Evolutionary conservation across 2,888 invertebrate species (phyloP), one percentile per base, ranked within the genome.

Genomic region (Pseudoips prasinana): DNA sequence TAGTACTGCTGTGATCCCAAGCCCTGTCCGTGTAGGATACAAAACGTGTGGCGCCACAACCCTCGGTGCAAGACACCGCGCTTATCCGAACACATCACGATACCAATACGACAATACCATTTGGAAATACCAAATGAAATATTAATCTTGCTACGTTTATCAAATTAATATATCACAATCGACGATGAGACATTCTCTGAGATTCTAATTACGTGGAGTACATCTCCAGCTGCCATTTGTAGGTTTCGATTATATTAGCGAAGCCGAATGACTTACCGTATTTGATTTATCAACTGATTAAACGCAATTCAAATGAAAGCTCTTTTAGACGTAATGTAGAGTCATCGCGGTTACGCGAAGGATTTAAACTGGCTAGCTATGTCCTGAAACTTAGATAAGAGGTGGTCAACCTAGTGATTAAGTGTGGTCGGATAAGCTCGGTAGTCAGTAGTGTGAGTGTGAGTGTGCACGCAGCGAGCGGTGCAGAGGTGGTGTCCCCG

Each of bases 31-130:
- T 63, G 64, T 63, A 64, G n/a, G 63, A 57, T 47, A 54, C 46
- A 52, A 58, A 68, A 71, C 75, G 72, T 71, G 75, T 73, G 73
- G 67, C 73, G 77, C 76, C 76, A 67, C 71, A 74, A 73, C 76
- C 76, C 58, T 75, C 67, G 57, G 85, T 84, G 84, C 83, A 70
- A 74, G 64, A 58, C 58, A 57, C 64, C 67, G 64, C 84, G 74
- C 78, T 85, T 86, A 87, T 85, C 86, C 81, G 84, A 84, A 67
- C 85, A 83, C 78, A 78, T 77, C 74, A 64, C 70, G 58, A 54
- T 59, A 68, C 65, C 63, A 63, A 49, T 34, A 28, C 37, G 51
- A 67, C 69, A 65, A 57, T 65, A 64, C 66, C 64, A 66, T 69
- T 75, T 63, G 53, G 59, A 72, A 74, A 69, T 64, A 63, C 57